Percentiles rank a stretch among this genome's conserved stretches.
Conservation (phyloP, 2,113 vertebrate species). For the Crotophaga sulcirostris region DNA sequence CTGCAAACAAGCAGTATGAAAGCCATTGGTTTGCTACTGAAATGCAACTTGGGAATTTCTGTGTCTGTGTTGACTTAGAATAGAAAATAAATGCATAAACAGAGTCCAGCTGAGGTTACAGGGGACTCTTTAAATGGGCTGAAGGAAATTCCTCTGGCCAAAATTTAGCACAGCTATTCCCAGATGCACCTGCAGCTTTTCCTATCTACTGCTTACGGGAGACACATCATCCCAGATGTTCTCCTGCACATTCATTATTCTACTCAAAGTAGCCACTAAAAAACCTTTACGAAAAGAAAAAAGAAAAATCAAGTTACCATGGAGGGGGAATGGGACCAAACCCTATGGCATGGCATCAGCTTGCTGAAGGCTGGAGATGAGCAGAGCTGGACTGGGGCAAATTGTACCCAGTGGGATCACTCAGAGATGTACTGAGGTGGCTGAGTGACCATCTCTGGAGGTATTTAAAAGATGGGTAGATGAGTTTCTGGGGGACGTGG, state of each 20-base stretch:
- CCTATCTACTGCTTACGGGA: not conserved
- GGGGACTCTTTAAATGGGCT: not conserved
- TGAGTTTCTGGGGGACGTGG: too few species aligned
- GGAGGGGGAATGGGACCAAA: not conserved
- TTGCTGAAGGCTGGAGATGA: not conserved
- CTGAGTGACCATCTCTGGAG: too few species aligned
- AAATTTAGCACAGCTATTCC: not conserved
- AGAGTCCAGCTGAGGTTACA: not conserved
- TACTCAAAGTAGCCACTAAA: not conserved
- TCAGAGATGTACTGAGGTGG: rapidly evolving
- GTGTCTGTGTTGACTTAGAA: not conserved
- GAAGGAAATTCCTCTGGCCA: not conserved
- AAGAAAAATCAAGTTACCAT: rapidly evolving
- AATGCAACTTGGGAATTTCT: not conserved
- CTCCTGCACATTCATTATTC: rapidly evolving
- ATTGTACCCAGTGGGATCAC: rapidly evolving
- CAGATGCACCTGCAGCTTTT: not conserved
- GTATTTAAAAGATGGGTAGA: too few species aligned
- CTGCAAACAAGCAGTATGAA: not conserved
- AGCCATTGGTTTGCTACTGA: not conserved
- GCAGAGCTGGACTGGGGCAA: not conserved
- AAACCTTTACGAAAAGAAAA: not conserved
- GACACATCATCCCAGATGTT: rapidly evolving
- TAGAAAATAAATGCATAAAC: not conserved
- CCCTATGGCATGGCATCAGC: rapidly evolving